Evolutionary conservation across 2,113 vertebrate species (phyloP).

Genomic region (Mesitornis unicolor): DNA sequence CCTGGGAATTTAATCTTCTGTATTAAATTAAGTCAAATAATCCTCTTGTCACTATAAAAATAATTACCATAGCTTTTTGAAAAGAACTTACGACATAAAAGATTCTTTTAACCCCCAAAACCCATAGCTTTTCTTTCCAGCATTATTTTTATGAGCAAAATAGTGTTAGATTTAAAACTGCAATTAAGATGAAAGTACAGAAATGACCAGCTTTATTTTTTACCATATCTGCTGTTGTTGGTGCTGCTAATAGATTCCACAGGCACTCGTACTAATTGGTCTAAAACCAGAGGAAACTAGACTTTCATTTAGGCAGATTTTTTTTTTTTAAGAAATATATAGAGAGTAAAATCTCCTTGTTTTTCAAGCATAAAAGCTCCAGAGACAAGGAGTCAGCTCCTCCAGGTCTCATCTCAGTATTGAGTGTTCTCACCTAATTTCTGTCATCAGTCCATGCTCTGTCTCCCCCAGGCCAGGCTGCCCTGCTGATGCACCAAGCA

Average conservation of each 20-base stretch:
- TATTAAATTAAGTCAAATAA: slow-evolving; percentile 55
- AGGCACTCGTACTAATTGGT: slow-evolving; percentile 1
- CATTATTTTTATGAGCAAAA: slow-evolving; percentile 64
- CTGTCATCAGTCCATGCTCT: neutral
- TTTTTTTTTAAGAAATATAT: neutral
- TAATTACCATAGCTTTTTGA: slow-evolving; percentile 55
- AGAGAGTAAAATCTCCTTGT: neutral
- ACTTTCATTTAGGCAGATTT: neutral
- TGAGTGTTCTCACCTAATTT: neutral
- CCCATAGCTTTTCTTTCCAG: slow-evolving; percentile 21
- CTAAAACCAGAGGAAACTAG: slow-evolving; percentile 12
- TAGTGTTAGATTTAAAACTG: slow-evolving; percentile 49
- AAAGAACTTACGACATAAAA: slow-evolving; percentile 36
- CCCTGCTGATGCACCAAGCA: neutral
- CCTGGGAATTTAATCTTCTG: neutral
- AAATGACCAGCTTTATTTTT: slow-evolving; percentile 53
- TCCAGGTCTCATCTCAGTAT: neutral
- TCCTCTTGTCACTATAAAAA: slow-evolving; percentile 51
- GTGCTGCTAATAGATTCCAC: neutral
- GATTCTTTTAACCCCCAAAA: neutral
- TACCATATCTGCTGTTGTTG: neutral
- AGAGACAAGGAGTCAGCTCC: neutral
- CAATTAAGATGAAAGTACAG: slow-evolving; percentile 17
- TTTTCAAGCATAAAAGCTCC: neutral
- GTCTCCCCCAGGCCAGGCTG: neutral